Conservation (phyloP, 2,888 invertebrate species). For the Agrochola circellaris region DNA sequence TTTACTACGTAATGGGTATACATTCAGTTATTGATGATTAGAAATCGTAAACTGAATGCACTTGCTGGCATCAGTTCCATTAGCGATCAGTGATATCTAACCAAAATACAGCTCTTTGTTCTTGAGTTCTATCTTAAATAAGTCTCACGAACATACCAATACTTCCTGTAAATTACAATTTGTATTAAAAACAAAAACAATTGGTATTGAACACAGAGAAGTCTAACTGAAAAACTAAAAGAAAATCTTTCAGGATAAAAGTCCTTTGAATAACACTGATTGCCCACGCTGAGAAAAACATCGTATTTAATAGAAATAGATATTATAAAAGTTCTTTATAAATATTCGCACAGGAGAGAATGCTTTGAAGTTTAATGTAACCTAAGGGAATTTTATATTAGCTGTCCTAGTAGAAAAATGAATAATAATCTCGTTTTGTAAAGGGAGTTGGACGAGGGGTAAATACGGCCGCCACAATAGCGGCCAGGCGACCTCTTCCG, state of each 20-base stretch:
- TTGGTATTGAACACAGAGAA: slow-evolving; percentile 22
- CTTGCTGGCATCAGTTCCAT: slow-evolving; percentile 51
- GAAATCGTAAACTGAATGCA: slow-evolving; percentile 52
- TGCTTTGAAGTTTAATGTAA: slow-evolving; percentile 53
- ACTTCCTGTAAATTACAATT: not conserved
- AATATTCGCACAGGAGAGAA: slow-evolving; percentile 43
- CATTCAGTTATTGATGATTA: slow-evolving; percentile 55
- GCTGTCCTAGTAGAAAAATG: slow-evolving; percentile 40
- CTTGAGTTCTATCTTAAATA: slow-evolving; percentile 3
- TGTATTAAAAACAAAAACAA: slow-evolving; percentile 14
- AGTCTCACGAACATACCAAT: not conserved
- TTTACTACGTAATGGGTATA: slow-evolving; percentile 43
- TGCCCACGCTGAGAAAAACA: slow-evolving; percentile 33
- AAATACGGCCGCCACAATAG: slow-evolving; percentile 52
- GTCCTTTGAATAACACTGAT: slow-evolving; percentile 44
- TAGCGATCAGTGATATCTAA: slow-evolving; percentile 25
- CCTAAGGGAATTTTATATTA: slow-evolving; percentile 49
- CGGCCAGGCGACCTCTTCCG: slow-evolving; percentile 44
- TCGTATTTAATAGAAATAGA: slow-evolving; percentile 38
- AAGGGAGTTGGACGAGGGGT: slow-evolving; percentile 31
- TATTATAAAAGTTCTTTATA: slow-evolving; percentile 33
- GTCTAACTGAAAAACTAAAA: slow-evolving; percentile 27
- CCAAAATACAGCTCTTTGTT: slow-evolving; percentile 37
- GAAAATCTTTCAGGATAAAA: slow-evolving; percentile 19
- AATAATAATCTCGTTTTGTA: slow-evolving; percentile 43